Evolutionary conservation across 2,797 vertebrate species (phyloP).

Genomic region (Cryptoprocta ferox): DNA sequence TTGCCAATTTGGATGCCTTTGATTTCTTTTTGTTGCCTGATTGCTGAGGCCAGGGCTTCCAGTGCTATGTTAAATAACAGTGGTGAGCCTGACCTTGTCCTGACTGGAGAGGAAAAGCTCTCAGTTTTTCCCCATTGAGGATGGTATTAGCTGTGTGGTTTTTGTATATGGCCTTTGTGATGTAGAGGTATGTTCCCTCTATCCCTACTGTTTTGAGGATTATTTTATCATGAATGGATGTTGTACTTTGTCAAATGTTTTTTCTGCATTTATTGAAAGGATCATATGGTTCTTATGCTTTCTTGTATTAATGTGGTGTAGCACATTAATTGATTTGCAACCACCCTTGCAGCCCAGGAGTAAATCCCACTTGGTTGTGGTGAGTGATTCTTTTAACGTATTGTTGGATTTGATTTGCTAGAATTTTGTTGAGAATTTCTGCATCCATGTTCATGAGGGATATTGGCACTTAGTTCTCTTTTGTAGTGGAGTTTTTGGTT

Average conservation of each 20-base stretch:
- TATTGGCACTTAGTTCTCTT: neutral
- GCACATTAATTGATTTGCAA: neutral
- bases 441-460: neutral
- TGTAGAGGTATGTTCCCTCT: neutral
- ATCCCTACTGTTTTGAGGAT: neutral
- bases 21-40: neutral
- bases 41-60: neutral
- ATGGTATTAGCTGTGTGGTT: neutral
- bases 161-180: neutral
- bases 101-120: neutral
- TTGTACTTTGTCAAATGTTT: neutral
- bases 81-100: neutral
- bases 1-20: neutral
- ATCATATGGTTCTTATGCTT: neutral
- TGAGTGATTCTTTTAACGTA: neutral
- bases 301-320: neutral
- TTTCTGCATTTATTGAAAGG: neutral
- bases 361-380: neutral
- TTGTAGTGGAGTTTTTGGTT: neutral
- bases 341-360: neutral
- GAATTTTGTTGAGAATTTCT: neutral
- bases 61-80: neutral
- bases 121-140: neutral
- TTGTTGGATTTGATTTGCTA: neutral
- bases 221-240: neutral